These are phyloP conservation scores for Chaetops frenatus DNA, from an alignment of 2,113 vertebrate species.

Conservation along the genomic window DNA sequence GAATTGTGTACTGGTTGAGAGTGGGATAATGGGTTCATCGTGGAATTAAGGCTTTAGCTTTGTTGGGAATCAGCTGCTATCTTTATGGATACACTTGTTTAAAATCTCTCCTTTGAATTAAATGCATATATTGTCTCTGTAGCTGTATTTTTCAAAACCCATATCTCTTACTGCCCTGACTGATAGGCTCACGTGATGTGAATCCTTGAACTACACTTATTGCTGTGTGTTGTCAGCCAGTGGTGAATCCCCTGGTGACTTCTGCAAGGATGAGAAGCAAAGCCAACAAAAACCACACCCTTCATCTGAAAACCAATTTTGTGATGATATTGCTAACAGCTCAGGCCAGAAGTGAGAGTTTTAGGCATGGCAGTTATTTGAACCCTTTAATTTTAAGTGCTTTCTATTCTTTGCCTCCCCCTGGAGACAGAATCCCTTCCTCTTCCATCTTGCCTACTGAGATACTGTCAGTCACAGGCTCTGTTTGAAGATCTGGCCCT, in stretches of 20 bases:
- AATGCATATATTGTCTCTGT: neutral
- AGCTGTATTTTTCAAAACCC: neutral
- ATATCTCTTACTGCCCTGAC: neutral
- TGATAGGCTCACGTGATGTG: accelerated
- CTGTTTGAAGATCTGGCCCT: constrained; percentile 4
- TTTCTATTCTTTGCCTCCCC: neutral
- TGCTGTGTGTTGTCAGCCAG: neutral
- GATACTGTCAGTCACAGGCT: neutral
- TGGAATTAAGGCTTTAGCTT: neutral
- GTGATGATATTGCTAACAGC: neutral
- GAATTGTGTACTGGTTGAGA: neutral
- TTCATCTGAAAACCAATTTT: neutral
- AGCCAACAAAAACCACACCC: neutral
- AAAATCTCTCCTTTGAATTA: neutral
- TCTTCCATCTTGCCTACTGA: neutral
- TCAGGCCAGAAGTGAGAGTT: neutral
- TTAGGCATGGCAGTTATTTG: neutral
- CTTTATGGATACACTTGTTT: neutral
- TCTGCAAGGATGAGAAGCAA: neutral
- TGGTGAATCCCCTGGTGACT: neutral
- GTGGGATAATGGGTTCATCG: neutral
- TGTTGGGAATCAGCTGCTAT: neutral
- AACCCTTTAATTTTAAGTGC: neutral
- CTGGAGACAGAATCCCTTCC: neutral
- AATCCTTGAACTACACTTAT: neutral